phyloP scores from a whole-genome alignment of 2,888 invertebrate species.

The Drosophila kokeensis region DNA sequence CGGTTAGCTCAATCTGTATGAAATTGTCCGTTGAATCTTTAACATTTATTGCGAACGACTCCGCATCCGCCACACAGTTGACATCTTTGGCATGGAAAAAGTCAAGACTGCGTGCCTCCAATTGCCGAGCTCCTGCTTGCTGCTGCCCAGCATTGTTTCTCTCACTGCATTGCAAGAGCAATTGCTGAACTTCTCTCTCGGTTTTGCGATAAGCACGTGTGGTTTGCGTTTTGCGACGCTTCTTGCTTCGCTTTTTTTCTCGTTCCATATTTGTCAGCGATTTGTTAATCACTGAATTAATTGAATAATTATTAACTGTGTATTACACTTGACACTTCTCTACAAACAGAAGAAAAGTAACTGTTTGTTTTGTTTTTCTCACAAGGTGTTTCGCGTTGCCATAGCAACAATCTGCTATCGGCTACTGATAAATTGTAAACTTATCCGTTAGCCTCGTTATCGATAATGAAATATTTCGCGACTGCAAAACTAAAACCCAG shows the following conservation, averaged over 20 bases:
- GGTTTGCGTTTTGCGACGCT: slow-evolving; percentile 71
- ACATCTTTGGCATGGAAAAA: slow-evolving; percentile 67
- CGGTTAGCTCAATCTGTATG: slow-evolving; percentile 81
- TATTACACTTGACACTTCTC: neutral
- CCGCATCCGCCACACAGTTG: neutral
- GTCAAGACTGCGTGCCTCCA: slow-evolving; percentile 55
- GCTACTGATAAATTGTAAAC: neutral
- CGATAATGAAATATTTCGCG: neutral
- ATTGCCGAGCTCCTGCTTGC: slow-evolving; percentile 20
- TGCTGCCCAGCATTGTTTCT: neutral
- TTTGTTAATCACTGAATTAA: neutral
- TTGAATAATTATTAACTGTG: neutral
- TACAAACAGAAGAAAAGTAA: neutral
- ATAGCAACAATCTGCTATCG: neutral
- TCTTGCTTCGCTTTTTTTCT: slow-evolving; percentile 30
- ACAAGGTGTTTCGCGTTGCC: slow-evolving; percentile 31
- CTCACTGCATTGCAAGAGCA: slow-evolving; percentile 54
- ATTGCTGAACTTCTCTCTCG: slow-evolving; percentile 74
- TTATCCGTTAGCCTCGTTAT: neutral
- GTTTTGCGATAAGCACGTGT: slow-evolving; percentile 73
- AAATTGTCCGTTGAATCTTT: slow-evolving; percentile 72
- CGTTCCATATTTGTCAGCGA: slow-evolving; percentile 23
- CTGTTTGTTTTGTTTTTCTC: slow-evolving; percentile 39
- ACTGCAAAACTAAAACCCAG: too few species aligned
- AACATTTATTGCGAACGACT: slow-evolving; percentile 9